A percentile compares a stretch with the other conserved stretches of the same genome.
These are phyloP conservation scores for Pachycephus smyrnensis DNA, from an alignment of 2,888 invertebrate species.

Conservation along the genomic window DNA sequence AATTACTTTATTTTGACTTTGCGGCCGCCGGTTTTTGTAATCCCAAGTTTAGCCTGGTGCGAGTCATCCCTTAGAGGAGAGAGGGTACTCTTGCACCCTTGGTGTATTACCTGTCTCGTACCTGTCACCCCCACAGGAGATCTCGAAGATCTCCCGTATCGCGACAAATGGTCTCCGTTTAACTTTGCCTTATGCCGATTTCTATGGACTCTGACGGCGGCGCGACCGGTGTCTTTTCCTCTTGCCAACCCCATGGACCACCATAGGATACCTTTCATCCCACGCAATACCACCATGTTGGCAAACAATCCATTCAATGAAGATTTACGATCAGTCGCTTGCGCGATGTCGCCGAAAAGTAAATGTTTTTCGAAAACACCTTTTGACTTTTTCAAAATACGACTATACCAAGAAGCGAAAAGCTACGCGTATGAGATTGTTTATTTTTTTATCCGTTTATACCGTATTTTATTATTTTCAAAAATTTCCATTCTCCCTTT, in stretches of 20 bases:
- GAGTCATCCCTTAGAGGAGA: slow-evolving; percentile 1
- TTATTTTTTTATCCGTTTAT: background rate
- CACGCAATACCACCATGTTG: slow-evolving; percentile 41
- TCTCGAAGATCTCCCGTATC: slow-evolving; percentile 44
- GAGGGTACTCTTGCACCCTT: background rate
- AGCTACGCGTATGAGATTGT: slow-evolving; percentile 7
- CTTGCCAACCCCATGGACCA: slow-evolving; percentile 10
- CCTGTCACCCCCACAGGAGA: slow-evolving; percentile 43
- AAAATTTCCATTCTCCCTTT: background rate
- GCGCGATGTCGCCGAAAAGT: slow-evolving; percentile 21
- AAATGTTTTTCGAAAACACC: slow-evolving; percentile 11
- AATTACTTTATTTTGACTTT: slow-evolving; percentile 64
- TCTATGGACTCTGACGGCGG: slow-evolving; percentile 45
- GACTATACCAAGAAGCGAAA: background rate
- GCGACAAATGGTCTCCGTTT: slow-evolving; percentile 55
- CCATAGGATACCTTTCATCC: background rate
- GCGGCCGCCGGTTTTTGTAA: slow-evolving; percentile 36
- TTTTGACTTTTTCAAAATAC: slow-evolving; percentile 5
- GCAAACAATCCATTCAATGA: slow-evolving; percentile 48
- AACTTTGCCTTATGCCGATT: slow-evolving; percentile 54
- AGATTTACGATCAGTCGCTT: slow-evolving; percentile 51
- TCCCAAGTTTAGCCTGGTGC: background rate
- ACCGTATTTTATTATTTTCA: background rate
- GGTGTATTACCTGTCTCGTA: slow-evolving; percentile 42
- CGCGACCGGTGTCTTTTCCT: slow-evolving; percentile 23